Conservation (phyloP, 2,113 vertebrate genomes). For the Marmota monax region DNA sequence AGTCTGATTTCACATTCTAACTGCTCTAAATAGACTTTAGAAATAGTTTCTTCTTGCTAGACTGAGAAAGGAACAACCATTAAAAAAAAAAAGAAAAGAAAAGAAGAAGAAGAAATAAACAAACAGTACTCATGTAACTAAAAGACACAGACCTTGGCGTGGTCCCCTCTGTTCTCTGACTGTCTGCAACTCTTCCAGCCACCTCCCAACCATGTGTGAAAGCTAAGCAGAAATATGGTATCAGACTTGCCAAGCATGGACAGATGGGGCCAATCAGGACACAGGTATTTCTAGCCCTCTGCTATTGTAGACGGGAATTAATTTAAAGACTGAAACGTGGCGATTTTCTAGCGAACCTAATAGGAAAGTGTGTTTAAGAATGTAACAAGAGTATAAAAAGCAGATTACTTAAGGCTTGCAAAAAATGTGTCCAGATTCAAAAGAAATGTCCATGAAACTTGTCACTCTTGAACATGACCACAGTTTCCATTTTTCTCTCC, state of each 20-base stretch:
- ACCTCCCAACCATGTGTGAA: not conserved
- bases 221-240: not conserved
- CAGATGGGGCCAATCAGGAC: slow-evolving; percentile 34
- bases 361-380: slow-evolving; percentile 48
- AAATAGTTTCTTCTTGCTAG: slow-evolving; percentile 50
- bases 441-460: not conserved
- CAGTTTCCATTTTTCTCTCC: not conserved
- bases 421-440: not conserved
- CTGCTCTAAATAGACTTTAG: slow-evolving; percentile 59
- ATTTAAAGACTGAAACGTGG: not conserved
- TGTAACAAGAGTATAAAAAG: not conserved
- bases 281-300: slow-evolving; percentile 40
- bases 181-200: not conserved
- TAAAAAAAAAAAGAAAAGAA: slow-evolving; percentile 25
- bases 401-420: not conserved
- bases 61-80: not conserved
- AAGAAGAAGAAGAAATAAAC: slow-evolving; percentile 44
- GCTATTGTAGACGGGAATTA: slow-evolving; percentile 60
- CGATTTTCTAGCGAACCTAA: slow-evolving; percentile 40
- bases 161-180: not conserved
- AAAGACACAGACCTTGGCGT: not conserved
- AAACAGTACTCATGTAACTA: not conserved
- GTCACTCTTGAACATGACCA: not conserved
- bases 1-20: slow-evolving; percentile 79
- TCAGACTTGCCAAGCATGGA: not conserved